phyloP scores from a whole-genome alignment of 1,140 invertebrate species.

The Druon quercuslanigerum region DNA sequence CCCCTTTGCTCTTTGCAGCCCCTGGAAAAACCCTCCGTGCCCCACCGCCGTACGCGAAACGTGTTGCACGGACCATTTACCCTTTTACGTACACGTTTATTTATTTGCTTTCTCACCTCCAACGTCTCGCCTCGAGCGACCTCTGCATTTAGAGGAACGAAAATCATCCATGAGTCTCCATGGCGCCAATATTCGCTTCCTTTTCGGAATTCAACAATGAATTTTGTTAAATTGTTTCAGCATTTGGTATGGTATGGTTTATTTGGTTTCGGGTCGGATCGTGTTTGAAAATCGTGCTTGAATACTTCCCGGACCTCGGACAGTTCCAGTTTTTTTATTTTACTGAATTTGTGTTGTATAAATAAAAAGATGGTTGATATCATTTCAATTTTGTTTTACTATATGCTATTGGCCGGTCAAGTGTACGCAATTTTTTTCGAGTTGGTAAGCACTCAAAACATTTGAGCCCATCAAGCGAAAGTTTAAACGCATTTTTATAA shows the following conservation, averaged over 20 bases:
- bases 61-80: constrained; percentile 44
- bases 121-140: constrained; percentile 43
- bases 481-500: too few relatives aligned
- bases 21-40: constrained; percentile 62
- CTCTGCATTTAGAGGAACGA: constrained; percentile 38
- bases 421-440: too few relatives aligned
- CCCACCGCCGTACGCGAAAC: constrained; percentile 51
- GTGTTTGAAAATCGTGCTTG: too few relatives aligned
- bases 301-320: too few relatives aligned
- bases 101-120: constrained; percentile 52
- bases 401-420: too few relatives aligned
- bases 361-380: too few relatives aligned
- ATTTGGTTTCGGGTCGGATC: too few relatives aligned
- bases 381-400: too few relatives aligned
- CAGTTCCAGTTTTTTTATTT: too few relatives aligned
- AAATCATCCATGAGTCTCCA: background rate
- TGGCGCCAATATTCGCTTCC: background rate
- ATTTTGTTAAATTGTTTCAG: background rate
- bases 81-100: constrained; percentile 54
- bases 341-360: too few relatives aligned
- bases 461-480: too few relatives aligned
- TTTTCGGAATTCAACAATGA: background rate
- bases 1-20: constrained; percentile 65
- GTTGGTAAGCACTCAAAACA: too few relatives aligned
- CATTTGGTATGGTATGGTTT: background rate